Evolutionary conservation across 2,888 invertebrate genomes (phyloP).

Genomic region (Leucophenga montana): DNA sequence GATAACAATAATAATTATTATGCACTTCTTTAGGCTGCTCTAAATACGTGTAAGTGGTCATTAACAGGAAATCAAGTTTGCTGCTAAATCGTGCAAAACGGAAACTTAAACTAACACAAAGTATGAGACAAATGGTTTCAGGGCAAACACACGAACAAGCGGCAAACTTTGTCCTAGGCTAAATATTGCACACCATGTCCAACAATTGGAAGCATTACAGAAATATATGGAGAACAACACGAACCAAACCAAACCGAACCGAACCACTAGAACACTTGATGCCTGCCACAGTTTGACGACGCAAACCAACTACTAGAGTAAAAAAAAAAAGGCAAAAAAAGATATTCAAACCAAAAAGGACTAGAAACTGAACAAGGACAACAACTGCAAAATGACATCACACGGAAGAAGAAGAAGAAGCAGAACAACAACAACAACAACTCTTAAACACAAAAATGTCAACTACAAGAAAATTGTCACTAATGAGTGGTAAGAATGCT

Average conservation of each 20-base stretch:
- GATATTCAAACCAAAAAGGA: slow-evolving; percentile 8
- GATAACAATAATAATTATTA: not conserved
- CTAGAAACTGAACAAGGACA: slow-evolving; percentile 34
- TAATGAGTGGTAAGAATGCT: slow-evolving; percentile 66
- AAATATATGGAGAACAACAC: not conserved
- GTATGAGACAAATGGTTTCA: slow-evolving; percentile 30
- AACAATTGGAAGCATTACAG: not conserved
- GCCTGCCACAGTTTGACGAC: slow-evolving; percentile 15
- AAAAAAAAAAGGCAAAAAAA: not conserved
- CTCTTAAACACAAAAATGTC: slow-evolving; percentile 43
- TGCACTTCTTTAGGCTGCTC: not conserved
- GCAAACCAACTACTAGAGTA: not conserved
- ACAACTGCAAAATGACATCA: slow-evolving; percentile 8
- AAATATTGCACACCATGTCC: slow-evolving; percentile 23
- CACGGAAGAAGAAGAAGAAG: not conserved
- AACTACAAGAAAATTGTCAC: slow-evolving; percentile 68
- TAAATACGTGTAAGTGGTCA: slow-evolving; percentile 22
- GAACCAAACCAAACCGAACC: not conserved
- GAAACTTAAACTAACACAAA: slow-evolving; percentile 24
- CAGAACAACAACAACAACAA: slow-evolving; percentile 37
- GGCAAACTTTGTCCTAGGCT: slow-evolving; percentile 50
- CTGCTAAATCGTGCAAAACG: slow-evolving; percentile 33
- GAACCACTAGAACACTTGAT: slow-evolving; percentile 2
- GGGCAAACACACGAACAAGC: slow-evolving; percentile 31
- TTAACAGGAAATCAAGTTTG: slow-evolving; percentile 30